Percentiles rank a stretch among this genome's conserved stretches.
phyloP scores from a whole-genome alignment of 2,888 invertebrate genomes.

The Sialis lutaria region DNA sequence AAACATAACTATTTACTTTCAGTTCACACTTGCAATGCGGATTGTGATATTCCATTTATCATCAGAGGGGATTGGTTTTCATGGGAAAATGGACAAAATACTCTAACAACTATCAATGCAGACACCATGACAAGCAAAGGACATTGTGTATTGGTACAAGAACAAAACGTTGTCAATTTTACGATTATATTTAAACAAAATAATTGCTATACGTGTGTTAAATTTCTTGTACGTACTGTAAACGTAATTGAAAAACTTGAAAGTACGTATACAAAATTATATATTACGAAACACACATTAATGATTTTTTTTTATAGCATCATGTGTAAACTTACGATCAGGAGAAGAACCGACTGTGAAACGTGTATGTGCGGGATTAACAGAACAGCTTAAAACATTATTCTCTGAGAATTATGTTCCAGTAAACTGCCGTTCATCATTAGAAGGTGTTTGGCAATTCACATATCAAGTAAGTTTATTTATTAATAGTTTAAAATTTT shows the following conservation, averaged over 20 bases:
- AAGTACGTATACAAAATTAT: constrained; percentile 32
- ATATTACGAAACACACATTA: not conserved
- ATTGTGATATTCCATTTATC: constrained; percentile 60
- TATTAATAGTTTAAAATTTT: not conserved
- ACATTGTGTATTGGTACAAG: constrained; percentile 50
- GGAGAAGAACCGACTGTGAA: constrained; percentile 53
- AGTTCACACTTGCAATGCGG: constrained; percentile 10
- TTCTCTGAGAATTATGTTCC: constrained; percentile 83
- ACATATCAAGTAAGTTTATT: constrained; percentile 46
- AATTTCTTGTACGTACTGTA: constrained; percentile 66
- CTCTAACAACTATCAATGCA: constrained; percentile 66
- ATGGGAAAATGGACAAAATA: constrained; percentile 71
- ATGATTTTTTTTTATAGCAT: constrained; percentile 27
- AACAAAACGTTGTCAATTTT: constrained; percentile 64
- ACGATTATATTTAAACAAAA: constrained; percentile 60
- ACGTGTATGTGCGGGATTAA: constrained; percentile 56
- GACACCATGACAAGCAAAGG: constrained; percentile 61
- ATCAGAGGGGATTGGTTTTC: constrained; percentile 83
- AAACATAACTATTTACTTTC: not conserved
- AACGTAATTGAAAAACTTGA: constrained; percentile 82
- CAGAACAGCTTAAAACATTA: constrained; percentile 68
- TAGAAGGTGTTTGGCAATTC: constrained; percentile 95
- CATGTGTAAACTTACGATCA: constrained; percentile 52
- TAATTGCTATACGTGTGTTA: constrained; percentile 70
- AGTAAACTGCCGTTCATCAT: constrained; percentile 77